Base-by-base conservation (phyloP, 2,888 invertebrate genomes). In the Tipula lateralis region DNA sequence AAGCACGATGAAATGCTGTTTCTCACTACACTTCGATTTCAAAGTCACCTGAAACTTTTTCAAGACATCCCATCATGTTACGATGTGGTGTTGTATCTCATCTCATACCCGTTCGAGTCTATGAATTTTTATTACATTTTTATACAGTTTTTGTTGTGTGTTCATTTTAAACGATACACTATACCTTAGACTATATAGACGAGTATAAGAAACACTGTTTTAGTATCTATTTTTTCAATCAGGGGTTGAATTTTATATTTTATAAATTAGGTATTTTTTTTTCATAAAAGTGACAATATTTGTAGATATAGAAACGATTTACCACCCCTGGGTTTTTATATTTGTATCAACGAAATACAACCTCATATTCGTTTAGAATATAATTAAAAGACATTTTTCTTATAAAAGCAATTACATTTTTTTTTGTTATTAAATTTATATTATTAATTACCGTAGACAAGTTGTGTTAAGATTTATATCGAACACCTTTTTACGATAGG, bases 341-440 rank as follows among this genome's bases (percentile, higher is more conserved):
- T 66, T 66, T 66, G 3, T 24, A 24, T 66, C 66, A 66, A 66
- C 24, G 24, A 24, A 66, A 66, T 66, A 66, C 66, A 66, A 66
- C 66, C 24, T 66, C 24, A 66, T 66, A 66, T 66, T 66, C 66
- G 9, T 19, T 50, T 16, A 50, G 44, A 50, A 50, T 50, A 50
- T 50, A 50, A 50, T 50, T 50, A 50, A 50, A 50, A 50, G 44
- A 50, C 44, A 50, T 50, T 66, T 66, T 66, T 66, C 66, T 66
- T 66, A 66, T 66, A 66, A 66, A 66, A 66, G 66, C 24, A 66
- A 66, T 66, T 66, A 66, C 19, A 9, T 66, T 66, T 66, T 66
- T 44, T 66, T 66, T 66, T 66, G 19, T 2, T 50, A 50, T 50
- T 66, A 66, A 66, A 66, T 66, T 66, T 19, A 66, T 24, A 24